Conservation (phyloP, 2,797 vertebrate genomes). For the Lepidocolaptes lacrymiger region DNA sequence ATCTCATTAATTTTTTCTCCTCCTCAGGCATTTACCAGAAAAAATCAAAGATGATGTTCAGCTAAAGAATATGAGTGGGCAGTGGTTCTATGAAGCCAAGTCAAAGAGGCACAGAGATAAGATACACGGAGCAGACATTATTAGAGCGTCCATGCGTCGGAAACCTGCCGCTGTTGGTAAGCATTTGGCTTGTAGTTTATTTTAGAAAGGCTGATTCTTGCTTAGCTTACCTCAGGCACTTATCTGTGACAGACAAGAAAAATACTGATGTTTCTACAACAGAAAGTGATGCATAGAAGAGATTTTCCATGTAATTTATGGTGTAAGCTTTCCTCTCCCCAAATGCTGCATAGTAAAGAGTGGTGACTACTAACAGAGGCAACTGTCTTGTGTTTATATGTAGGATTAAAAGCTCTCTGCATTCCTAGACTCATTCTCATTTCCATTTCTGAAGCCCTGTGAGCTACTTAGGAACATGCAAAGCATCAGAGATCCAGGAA, state of each 20-base stretch:
- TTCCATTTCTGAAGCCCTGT: background rate
- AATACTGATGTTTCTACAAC: background rate
- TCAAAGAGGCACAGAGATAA: constrained; percentile 88
- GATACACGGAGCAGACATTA: constrained; percentile 90
- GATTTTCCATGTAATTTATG: background rate
- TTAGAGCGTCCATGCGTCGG: constrained; percentile 87
- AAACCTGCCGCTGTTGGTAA: constrained; percentile 82
- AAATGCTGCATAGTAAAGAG: background rate
- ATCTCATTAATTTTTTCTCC: background rate
- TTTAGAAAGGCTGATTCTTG: background rate
- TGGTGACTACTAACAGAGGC: background rate
- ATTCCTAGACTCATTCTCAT: background rate
- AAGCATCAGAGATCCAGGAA: background rate
- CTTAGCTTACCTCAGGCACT: background rate
- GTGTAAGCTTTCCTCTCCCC: background rate
- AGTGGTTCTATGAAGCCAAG: constrained; percentile 97
- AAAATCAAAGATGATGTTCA: constrained; percentile 77
- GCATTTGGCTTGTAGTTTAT: background rate
- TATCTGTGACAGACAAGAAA: background rate
- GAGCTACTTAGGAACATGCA: background rate
- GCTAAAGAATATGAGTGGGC: constrained; percentile 91
- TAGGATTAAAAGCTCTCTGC: background rate
- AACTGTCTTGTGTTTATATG: background rate
- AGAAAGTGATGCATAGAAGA: background rate
- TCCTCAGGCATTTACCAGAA: constrained; percentile 83